Evolutionary conservation across 2,113 vertebrate species (phyloP), one percentile per base, ranked within the genome.

Genomic region (Cephalopholis sonnerati): DNA sequence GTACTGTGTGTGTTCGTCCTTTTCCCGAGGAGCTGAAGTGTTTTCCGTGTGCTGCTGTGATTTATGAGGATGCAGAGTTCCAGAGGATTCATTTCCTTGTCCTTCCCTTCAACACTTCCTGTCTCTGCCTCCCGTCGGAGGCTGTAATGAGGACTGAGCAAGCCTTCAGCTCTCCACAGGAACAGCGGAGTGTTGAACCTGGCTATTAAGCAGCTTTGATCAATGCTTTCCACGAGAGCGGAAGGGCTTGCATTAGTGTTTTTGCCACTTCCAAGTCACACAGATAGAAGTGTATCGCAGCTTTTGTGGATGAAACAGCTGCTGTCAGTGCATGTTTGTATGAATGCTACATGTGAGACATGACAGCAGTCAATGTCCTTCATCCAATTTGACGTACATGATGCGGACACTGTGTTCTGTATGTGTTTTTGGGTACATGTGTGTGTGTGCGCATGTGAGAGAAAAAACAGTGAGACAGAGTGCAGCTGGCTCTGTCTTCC

Each of bases 401-500:
- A 58, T 8, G 18, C n/a, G 15, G 7, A 71, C 18, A 29, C 18
- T 62, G 9, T 58, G 63, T 24, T 54, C 24, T 46, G 0, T 20
- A 3, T 61, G 16, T 22, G 27, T 61, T 44, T 57, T 65, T 22
- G n/a, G 9, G 17, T 51, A 24, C 7, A 9, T 15, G 5, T 58
- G 12, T 67, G 9, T 65, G 25, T 24, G 46, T 1, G 20, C 5
- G 25, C 24, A 8, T 41, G 32, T 13, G 39, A 5, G 13, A 9
- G 39, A 44, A 55, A 3, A 16, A 53, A 24, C 25, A 53, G 61
- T 24, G 54, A 41, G 36, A 62, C 15, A 29, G 36, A 79, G 27
- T 18, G 63, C 92, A 93, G 92, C 93, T 94, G 87, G 74, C 81
- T 82, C 39, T 68, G 68, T 48, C 74, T 54, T 74, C 59, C 53